Base-by-base conservation (phyloP, 2,113 vertebrate genomes). In the Meriones unguiculatus region DNA sequence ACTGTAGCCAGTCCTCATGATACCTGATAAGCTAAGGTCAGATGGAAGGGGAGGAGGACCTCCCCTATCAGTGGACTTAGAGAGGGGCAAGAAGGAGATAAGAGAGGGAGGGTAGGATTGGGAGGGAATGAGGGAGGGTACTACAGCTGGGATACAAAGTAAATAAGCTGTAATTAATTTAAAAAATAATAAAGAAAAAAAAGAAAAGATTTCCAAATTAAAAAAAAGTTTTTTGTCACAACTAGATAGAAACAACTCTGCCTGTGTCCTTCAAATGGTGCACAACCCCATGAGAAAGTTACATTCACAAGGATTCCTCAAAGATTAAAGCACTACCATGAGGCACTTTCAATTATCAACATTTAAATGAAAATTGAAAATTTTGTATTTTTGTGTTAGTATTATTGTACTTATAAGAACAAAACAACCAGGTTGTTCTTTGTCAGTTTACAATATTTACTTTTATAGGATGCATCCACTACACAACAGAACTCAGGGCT, bases 391-490 rank as follows among this genome's bases (percentile, higher is more conserved):
- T 92, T 57, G 18, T 64, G 24, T 80, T 73, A 73, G 15, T 90
- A 87, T 81, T 32, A 85, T 69, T 97, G 7, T 90, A 73, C 12
- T 87, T 89, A 20, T 90, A 65, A 70, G 91, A 64, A 92, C 32
- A 92, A 92, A 93, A 50, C 15, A 84, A 41, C 1, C 59, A 72
- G 9, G 2, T 90, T 78, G 5, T 87, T 96, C 75, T 57, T 88
- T 91, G 75, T 81, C 82, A 86, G 54, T 57, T 97, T 95, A 84
- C 10, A 81, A 30, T 81, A 81, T 65, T 82, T 95, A 92, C 14
- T 94, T n/a, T 88, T 64, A 54, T 24, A 89, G 24, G 65, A 11
- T 92, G n/a, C 28, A 82, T 72, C 54, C 78, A 5, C 72, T 77
- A 75, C 14, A 77, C n/a, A 54, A 10, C 20, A 87, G 28, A 87